Evolutionary conservation across 2,113 vertebrate species (phyloP).

Genomic region (Macquaria ambigua): DNA sequence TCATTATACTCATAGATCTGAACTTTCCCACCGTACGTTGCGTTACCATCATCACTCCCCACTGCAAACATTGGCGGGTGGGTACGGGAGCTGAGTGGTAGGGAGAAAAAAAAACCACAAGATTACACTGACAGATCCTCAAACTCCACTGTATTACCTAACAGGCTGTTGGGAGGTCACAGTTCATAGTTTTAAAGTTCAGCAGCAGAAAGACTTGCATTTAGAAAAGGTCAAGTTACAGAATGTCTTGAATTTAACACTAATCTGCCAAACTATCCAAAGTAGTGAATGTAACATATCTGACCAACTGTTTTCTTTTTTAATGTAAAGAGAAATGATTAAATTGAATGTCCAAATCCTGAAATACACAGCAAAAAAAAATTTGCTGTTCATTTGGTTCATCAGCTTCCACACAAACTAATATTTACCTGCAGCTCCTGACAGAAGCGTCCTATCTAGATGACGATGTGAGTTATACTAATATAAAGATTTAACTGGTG

Average conservation of each 20-base stretch:
- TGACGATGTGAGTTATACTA: no score
- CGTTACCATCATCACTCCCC: slow-evolving; percentile 95
- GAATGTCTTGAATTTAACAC: not conserved
- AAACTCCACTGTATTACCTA: not conserved
- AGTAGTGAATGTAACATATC: no score
- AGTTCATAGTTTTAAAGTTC: not conserved
- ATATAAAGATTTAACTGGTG: no score
- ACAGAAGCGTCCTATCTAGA: no score
- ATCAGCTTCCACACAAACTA: no score
- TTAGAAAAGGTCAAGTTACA: not conserved
- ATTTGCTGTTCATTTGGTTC: no score
- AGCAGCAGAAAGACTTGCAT: not conserved
- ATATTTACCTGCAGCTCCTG: no score
- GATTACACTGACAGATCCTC: not conserved
- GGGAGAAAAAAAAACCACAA: not conserved
- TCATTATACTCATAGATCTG: slow-evolving; percentile 99
- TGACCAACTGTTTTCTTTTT: not conserved
- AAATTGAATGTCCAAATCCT: no score
- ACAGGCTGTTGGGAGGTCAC: not conserved
- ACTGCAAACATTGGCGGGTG: slow-evolving; percentile 98
- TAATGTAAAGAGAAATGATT: not conserved
- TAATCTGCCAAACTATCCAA: not conserved
- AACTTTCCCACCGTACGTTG: slow-evolving; percentile 93
- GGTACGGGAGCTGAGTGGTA: slow-evolving; percentile 89
- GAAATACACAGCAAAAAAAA: no score